Evolutionary conservation across 2,888 invertebrate species (phyloP), one percentile per base, ranked within the genome.

Genomic region (Pollenia amentaria): DNA sequence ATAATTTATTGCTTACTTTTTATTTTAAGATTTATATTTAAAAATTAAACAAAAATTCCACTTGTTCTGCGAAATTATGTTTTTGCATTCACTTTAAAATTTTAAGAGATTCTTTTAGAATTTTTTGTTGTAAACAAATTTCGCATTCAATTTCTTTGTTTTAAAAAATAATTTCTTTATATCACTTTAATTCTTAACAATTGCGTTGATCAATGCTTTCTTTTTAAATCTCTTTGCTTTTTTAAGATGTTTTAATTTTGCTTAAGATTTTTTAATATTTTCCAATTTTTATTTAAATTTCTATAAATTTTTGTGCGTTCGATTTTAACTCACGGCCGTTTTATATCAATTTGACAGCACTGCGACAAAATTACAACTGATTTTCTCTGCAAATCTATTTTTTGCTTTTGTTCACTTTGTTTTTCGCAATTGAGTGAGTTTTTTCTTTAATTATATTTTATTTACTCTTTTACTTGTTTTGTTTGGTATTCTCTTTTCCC

Each of bases 341-440:
- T 77, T 8, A 6, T 62, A 69, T 64, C 64, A 82, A 76, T 85
- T 75, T 88, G 65, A 85, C 87, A 85, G 87, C 88, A 87, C 88
- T 89, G 88, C 88, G 89, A 89, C 88, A 88, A 89, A 89, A 89
- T 88, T 87, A 89, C 88, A 87, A 89, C 88, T 88, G 83, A 83
- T 64, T 78, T 72, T 69, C 80, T 80, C 84, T 48, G 44, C 72
- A 65, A 64, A 57, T 57, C 10, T 38, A 72, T 42, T 67, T 55
- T 46, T 69, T 73, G 53, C 69, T 73, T 53, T 67, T 60, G 29
- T 65, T 14, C 21, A 46, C 4, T 64, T 77, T n/a, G 57, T 44
- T 67, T 53, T 21, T n/a, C 64, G 42, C 44, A 2, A 48, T 82
- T 77, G 82, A 84, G 86, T 86, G 67, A 75, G 62, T 70, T 69